Base-by-base conservation (phyloP, 2,888 invertebrate species). In the Cephus runcator region DNA sequence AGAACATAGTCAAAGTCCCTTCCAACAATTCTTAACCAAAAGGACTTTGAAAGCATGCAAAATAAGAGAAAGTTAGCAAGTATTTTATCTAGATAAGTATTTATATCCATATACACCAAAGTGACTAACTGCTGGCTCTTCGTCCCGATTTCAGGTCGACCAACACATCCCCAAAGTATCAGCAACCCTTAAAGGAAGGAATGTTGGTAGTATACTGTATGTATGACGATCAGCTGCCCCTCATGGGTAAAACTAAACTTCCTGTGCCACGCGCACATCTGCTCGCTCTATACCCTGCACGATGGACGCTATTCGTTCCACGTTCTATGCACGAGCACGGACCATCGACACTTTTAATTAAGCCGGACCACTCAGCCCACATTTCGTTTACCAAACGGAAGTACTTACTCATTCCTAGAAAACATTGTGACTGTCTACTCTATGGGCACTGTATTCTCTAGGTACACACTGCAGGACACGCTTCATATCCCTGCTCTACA, bases 221-320 rank as follows among this genome's bases (percentile, higher is more conserved):
- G 40, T 33, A 74, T 81, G 81, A 77, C 80, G 85, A 84, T 87
- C 88, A 88, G 89, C 89, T 89, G 89, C 86, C 83, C 83, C 86
- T 81, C 81, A 71, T 34, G 82, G 86, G 86, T 87, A 87, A 88
- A 86, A 83, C 85, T 87, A 88, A 88, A 89, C 89, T 89, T 90
- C 90, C 90, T 89, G 88, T 75, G 87, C 86, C 89, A 87, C 88
- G 86, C 85, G 87, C 83, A 88, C 89, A 90, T 89, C 89, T 89
- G 89, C 88, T 88, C 56, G 23, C 56, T 84, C 81, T 73, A 68
- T 76, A n/a, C 71, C 34, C 71, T 34, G 71, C 34, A 31, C 33
- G 71, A 31, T 33, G 71, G 34, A 34, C 34, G 23, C 56, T 56
- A 56, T 56, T 23, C 56, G 56, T 23, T 56, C 56, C 56, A 56